A percentile compares a stretch with the other conserved stretches of the same genome.
Evolutionary conservation across 1,140 invertebrate species (phyloP).

Genomic region (Tribolium castaneum): DNA sequence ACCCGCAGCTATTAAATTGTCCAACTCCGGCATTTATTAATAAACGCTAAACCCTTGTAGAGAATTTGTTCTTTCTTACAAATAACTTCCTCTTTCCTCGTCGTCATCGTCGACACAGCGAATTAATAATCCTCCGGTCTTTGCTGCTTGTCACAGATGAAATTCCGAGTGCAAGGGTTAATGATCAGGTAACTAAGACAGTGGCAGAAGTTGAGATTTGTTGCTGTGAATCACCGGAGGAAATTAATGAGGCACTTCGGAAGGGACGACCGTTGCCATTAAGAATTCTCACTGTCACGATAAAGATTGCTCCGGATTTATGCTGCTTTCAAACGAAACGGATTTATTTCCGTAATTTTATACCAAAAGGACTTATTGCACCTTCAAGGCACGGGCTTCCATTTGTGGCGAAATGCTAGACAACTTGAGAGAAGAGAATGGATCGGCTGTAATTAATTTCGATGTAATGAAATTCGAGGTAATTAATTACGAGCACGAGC

Average conservation of each 20-base stretch:
- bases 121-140: background rate
- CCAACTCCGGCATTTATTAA: constrained; percentile 1
- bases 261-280: constrained; percentile 26
- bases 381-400: background rate
- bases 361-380: background rate
- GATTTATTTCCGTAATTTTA: constrained; percentile 25
- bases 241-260: constrained; percentile 30
- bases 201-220: constrained; percentile 22
- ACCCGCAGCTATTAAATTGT: constrained; percentile 27
- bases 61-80: background rate
- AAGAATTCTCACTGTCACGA: constrained; percentile 19
- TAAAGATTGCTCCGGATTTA: constrained; percentile 25
- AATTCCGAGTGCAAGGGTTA: constrained; percentile 21
- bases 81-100: background rate
- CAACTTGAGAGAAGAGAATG: background rate
- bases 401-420: background rate
- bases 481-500: background rate
- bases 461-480: background rate
- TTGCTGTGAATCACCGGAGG: background rate
- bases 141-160: background rate
- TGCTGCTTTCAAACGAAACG: background rate
- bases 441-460: background rate
- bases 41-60: constrained; percentile 3
- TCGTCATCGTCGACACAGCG: background rate
- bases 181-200: constrained; percentile 16